A percentile compares a stretch with the other conserved stretches of the same genome.
Evolutionary conservation across 2,797 vertebrate genomes (phyloP).

Genomic region (Dicrostonyx torquatus): DNA sequence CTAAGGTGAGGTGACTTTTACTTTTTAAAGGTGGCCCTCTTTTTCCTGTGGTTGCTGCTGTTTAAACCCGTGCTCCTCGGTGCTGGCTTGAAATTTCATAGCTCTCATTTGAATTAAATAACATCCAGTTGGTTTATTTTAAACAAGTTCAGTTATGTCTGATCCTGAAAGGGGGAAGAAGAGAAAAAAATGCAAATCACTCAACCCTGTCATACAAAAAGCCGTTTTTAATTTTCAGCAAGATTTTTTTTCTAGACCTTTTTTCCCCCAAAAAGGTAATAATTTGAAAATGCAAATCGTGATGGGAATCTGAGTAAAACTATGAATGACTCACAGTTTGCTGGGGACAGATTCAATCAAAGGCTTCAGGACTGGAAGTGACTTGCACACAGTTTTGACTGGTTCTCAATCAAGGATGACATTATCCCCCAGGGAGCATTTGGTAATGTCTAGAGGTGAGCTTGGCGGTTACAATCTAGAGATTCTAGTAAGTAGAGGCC

Average conservation of each 20-base stretch:
- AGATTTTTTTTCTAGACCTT: slow-evolving; percentile 24
- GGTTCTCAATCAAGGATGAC: neutral
- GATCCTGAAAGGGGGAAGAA: neutral
- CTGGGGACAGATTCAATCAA: neutral
- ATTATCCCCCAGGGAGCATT: neutral
- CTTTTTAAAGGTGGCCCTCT: neutral
- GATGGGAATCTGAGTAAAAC: slow-evolving; percentile 12
- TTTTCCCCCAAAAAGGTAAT: neutral
- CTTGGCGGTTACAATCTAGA: neutral
- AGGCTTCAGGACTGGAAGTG: slow-evolving; percentile 38
- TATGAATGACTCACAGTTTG: slow-evolving; percentile 15
- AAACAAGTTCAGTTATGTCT: neutral
- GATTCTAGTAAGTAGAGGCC: neutral
- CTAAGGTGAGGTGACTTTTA: neutral
- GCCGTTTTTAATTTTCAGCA: slow-evolving; percentile 13
- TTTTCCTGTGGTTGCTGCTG: neutral
- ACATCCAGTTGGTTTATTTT: neutral
- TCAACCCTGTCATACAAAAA: neutral
- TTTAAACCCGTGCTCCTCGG: neutral
- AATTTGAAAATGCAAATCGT: slow-evolving; percentile 55
- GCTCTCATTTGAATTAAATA: slow-evolving; percentile 9
- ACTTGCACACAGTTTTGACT: neutral
- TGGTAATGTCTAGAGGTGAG: neutral
- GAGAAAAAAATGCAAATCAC: neutral
- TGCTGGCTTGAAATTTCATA: neutral